phyloP scores from a whole-genome alignment of 2,797 vertebrate species.

The Vireo griseus region DNA sequence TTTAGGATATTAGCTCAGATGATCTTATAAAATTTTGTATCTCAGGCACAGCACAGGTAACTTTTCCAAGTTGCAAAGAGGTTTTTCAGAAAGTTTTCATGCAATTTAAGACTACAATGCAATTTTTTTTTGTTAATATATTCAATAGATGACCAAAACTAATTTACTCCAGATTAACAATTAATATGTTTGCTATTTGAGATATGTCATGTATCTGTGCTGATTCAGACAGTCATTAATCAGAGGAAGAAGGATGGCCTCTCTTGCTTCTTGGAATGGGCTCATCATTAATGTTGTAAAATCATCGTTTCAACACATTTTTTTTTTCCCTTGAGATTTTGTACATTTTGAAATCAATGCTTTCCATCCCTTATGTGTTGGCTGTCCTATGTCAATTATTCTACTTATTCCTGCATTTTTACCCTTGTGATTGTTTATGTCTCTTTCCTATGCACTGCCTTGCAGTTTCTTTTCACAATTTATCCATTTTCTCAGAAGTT shows the following conservation, averaged over 20 bases:
- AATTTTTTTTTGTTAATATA: background rate
- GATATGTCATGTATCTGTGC: background rate
- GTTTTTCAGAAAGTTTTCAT: background rate
- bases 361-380: background rate
- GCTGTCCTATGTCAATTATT: background rate
- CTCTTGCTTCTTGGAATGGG: background rate
- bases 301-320: background rate
- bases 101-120: background rate
- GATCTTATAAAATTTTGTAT: background rate
- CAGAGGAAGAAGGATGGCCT: background rate
- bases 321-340: background rate
- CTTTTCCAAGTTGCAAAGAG: background rate
- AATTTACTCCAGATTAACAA: background rate
- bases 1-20: background rate
- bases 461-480: background rate
- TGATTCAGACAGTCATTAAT: background rate
- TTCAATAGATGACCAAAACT: background rate
- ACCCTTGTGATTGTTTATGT: background rate
- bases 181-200: background rate
- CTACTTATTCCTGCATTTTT: background rate
- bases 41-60: background rate
- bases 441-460: background rate
- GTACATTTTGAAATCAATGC: background rate
- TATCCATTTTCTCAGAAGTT: background rate
- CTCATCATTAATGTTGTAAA: background rate